These are phyloP conservation scores for Odontocolon sp. DNA, from an alignment of 2,888 invertebrate genomes.

Conservation along the genomic window DNA sequence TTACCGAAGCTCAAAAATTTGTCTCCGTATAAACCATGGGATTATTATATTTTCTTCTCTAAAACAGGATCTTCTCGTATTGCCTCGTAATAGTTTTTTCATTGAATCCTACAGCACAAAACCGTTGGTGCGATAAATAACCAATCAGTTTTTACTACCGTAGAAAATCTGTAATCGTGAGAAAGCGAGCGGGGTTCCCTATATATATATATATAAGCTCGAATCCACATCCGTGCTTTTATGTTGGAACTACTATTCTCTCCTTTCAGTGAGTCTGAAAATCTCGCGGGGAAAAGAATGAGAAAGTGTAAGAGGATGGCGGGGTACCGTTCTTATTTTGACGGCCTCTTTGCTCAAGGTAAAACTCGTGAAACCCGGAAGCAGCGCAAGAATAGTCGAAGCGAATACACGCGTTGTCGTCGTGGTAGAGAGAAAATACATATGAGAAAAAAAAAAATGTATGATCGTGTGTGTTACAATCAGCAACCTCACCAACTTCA, in stretches of 20 bases:
- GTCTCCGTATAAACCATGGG: no score
- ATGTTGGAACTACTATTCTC: no score
- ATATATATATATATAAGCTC: no score
- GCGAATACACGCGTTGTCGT: background rate
- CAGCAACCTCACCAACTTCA: background rate
- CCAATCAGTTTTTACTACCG: slow-evolving; percentile 49
- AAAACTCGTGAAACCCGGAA: background rate
- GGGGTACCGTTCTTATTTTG: background rate
- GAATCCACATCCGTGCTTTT: no score
- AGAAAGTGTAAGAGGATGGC: background rate
- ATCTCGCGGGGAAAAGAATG: background rate
- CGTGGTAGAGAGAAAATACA: background rate
- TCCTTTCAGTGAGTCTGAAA: background rate
- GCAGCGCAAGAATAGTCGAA: background rate
- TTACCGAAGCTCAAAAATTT: no score
- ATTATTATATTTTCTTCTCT: no score
- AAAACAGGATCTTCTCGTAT: no score
- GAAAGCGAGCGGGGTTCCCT: background rate
- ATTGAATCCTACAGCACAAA: background rate
- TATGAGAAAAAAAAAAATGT: background rate
- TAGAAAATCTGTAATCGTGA: slow-evolving; percentile 36
- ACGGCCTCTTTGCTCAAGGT: background rate
- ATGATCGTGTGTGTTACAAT: background rate
- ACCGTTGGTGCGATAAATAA: slow-evolving; percentile 54
- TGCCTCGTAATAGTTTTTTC: no score